Percentiles rank a stretch among this genome's conserved stretches.
Conservation (phyloP, 2,888 invertebrate genomes). For the Schizotus pectinicornis region DNA sequence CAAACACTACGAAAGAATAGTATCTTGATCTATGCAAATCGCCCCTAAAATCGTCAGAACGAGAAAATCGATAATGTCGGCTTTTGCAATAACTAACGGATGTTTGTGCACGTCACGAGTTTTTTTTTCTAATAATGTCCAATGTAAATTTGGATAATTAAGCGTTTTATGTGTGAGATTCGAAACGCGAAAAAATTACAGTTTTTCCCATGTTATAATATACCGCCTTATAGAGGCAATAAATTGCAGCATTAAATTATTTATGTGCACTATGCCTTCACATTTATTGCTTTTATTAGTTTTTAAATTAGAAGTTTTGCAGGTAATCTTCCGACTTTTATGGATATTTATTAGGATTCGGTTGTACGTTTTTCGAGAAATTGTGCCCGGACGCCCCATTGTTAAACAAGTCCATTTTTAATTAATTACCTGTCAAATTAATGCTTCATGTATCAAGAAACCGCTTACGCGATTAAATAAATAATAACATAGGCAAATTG, state of each 20-base stretch:
- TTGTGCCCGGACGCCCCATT: not conserved
- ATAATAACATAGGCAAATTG: too few species aligned
- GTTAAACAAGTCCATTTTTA: too few species aligned
- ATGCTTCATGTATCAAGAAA: too few species aligned
- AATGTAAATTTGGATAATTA: constrained; percentile 27
- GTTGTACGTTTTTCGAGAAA: not conserved
- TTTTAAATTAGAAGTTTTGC: constrained; percentile 14
- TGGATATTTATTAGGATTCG: too few species aligned
- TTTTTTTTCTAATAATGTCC: constrained; percentile 13
- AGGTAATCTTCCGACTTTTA: constrained; percentile 3
- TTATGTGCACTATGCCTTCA: constrained; percentile 19
- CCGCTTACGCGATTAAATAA: too few species aligned
- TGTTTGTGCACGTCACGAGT: too few species aligned
- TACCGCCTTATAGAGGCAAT: constrained; percentile 16
- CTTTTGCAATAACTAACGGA: too few species aligned
- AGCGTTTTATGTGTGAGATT: constrained; percentile 23
- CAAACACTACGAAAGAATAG: constrained; percentile 28
- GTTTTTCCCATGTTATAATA: constrained; percentile 25
- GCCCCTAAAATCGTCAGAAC: constrained; percentile 13
- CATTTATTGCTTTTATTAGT: constrained; percentile 19
- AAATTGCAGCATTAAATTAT: constrained; percentile 22
- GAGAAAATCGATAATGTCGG: too few species aligned
- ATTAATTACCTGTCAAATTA: too few species aligned
- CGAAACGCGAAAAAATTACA: constrained; percentile 22
- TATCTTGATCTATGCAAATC: constrained; percentile 30